These are phyloP conservation scores for Volucella inflata DNA, from an alignment of 2,888 invertebrate species.

Conservation along the genomic window DNA sequence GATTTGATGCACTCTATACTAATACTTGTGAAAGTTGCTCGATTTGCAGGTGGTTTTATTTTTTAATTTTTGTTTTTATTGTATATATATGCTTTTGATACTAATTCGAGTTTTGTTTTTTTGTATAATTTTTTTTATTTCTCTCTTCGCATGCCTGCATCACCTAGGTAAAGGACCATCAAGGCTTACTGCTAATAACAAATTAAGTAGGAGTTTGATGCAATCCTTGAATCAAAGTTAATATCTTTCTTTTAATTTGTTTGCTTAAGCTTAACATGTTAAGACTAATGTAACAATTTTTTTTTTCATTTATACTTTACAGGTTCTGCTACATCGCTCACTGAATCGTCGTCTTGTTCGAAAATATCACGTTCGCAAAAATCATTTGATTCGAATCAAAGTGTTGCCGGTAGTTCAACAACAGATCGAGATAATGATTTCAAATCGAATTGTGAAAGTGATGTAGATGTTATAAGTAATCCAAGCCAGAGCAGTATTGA, in stretches of 20 bases:
- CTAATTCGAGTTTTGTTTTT: constrained; percentile 59
- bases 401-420: constrained; percentile 83
- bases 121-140: constrained; percentile 37
- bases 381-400: constrained; percentile 83
- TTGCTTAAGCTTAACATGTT: constrained; percentile 5
- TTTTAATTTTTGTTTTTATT: constrained; percentile 78
- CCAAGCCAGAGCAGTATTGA: constrained; percentile 90
- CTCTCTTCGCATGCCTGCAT: constrained; percentile 59
- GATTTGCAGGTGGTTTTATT: constrained; percentile 43
- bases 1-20: constrained; percentile 51
- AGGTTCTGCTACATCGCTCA: constrained; percentile 84
- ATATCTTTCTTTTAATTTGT: constrained; percentile 77
- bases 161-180: constrained; percentile 78
- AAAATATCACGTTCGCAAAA: constrained; percentile 82
- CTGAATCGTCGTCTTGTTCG: constrained; percentile 83
- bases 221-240: constrained; percentile 81
- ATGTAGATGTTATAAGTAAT: constrained; percentile 89
- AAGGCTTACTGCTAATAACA: constrained; percentile 82
- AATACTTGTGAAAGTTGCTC: constrained; percentile 51
- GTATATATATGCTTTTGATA: constrained; percentile 76
- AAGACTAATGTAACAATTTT: neutral
- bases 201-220: constrained; percentile 82
- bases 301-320: constrained; percentile 43
- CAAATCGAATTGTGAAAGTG: constrained; percentile 85
- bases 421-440: constrained; percentile 81